phyloP scores from a whole-genome alignment of 1,140 invertebrate genomes.

The Cydia strobilella region DNA sequence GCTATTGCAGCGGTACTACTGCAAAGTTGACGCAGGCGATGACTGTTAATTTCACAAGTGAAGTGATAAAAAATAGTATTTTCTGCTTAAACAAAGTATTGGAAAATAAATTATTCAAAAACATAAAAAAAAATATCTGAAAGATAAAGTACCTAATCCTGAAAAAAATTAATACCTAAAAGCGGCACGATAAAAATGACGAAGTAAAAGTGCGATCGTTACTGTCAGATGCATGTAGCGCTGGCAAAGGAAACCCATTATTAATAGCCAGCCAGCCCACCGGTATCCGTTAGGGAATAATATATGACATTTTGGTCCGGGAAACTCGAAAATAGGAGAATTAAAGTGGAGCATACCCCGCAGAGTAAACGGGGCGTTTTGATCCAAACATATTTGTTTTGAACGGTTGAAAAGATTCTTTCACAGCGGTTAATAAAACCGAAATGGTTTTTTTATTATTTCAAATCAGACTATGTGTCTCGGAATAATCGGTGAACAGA shows the following conservation, averaged over 20 bases:
- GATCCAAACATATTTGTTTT: constrained; percentile 35
- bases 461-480: no score
- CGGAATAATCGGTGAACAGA: no score
- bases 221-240: constrained; percentile 68
- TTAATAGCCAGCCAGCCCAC: constrained; percentile 63
- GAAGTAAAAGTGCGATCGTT: constrained; percentile 69
- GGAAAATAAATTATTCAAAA: no score
- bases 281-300: constrained; percentile 58
- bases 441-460: neutral
- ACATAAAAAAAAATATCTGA: no score
- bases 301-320: constrained; percentile 58
- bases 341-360: constrained; percentile 35
- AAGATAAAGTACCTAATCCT: no score
- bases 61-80: no score
- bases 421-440: neutral
- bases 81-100: no score
- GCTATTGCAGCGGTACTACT: no score
- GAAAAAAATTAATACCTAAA: constrained; percentile 53
- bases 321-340: constrained; percentile 46
- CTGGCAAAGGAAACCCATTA: constrained; percentile 66
- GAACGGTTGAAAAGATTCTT: constrained; percentile 5
- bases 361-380: constrained; percentile 34
- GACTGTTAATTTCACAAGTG: no score
- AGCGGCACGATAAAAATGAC: constrained; percentile 62
- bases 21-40: no score